Evolutionary conservation across 2,888 invertebrate genomes (phyloP).

Genomic region (Ornithoptera alexandrae): DNA sequence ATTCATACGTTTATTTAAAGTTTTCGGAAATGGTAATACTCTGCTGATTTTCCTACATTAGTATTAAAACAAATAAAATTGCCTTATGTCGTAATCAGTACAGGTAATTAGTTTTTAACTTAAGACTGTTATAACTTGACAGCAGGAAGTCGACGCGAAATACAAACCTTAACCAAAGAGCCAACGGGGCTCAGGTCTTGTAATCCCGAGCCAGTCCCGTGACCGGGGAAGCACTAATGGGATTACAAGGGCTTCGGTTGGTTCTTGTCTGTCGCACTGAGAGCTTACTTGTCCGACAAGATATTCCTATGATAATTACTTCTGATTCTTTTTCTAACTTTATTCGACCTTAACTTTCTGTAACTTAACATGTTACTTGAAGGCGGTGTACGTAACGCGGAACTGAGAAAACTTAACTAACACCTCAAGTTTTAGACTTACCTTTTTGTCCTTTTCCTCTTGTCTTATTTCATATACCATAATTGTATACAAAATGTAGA

Average conservation of each 20-base stretch:
- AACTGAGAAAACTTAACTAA: no score
- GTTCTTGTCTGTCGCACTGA: neutral
- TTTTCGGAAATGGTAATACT: neutral
- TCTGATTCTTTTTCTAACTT: neutral
- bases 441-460: no score
- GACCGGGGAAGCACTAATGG: slow-evolving; percentile 10
- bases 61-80: no score
- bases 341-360: neutral
- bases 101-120: no score
- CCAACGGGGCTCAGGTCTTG: slow-evolving; percentile 4
- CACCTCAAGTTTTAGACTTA: no score
- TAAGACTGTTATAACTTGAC: neutral
- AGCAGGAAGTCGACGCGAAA: slow-evolving; percentile 1
- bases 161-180: neutral
- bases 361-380: neutral
- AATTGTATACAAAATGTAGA: no score
- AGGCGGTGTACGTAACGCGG: neutral
- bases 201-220: slow-evolving; percentile 12
- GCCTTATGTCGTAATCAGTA: no score
- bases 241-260: slow-evolving; percentile 14
- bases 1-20: neutral
- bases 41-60: neutral
- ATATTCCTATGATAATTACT: neutral
- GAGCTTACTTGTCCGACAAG: neutral
- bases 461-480: no score